Percentiles rank a stretch among this genome's conserved stretches.
Conservation (phyloP, 2,113 vertebrate species). For the Salminus brasiliensis region DNA sequence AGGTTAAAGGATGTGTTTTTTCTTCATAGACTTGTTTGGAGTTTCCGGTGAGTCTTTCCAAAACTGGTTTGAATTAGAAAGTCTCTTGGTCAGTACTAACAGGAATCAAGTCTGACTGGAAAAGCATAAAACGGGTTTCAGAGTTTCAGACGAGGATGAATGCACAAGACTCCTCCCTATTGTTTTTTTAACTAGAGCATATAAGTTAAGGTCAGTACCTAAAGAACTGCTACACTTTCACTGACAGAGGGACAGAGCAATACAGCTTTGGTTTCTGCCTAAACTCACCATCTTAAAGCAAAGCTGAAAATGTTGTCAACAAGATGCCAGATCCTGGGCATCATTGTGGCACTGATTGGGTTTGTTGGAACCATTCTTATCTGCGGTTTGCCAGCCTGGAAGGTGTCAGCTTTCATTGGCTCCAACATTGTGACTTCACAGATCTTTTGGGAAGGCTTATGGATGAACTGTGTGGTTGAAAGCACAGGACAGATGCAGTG, state of each 20-base stretch:
- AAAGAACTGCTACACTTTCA: neutral
- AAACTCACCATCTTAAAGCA: neutral
- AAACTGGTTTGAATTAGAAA: neutral
- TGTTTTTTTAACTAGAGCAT: neutral
- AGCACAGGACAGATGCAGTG: slow-evolving; percentile 83
- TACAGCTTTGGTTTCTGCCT: neutral
- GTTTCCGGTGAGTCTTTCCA: neutral
- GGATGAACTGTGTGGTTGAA: slow-evolving; percentile 78
- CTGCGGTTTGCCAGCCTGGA: slow-evolving; percentile 86
- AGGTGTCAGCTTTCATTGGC: slow-evolving; percentile 85
- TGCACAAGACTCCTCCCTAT: slow-evolving; percentile 1
- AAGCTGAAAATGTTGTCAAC: slow-evolving; percentile 57
- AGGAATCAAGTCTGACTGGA: slow-evolving; percentile 16
- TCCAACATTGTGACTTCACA: slow-evolving; percentile 86
- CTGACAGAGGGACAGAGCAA: neutral
- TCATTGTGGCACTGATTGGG: slow-evolving; percentile 78
- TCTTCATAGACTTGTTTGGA: neutral
- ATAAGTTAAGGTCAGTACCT: neutral
- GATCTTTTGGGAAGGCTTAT: slow-evolving; percentile 82
- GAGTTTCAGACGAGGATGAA: neutral
- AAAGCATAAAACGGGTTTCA: slow-evolving; percentile 17
- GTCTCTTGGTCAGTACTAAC: neutral
- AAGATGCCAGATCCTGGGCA: slow-evolving; percentile 80
- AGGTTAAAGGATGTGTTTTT: neutral
- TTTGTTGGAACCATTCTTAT: slow-evolving; percentile 82